Evolutionary conservation across 2,113 vertebrate genomes (phyloP).

Genomic region (Cephalophus harveyi): DNA sequence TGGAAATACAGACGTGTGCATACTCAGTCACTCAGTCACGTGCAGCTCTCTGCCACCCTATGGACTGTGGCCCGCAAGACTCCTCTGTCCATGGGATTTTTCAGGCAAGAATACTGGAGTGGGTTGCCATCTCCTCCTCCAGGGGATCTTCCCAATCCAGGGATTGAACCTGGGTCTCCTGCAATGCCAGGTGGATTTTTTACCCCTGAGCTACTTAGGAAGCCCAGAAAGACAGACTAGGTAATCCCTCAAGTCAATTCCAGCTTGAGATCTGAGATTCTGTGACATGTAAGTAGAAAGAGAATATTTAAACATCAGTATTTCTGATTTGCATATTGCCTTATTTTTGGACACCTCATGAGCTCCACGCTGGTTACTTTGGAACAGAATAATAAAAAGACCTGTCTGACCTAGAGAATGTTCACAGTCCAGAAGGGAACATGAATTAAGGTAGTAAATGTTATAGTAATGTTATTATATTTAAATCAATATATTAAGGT

Average conservation of each 20-base stretch:
- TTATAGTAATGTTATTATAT: background rate
- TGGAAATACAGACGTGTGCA: background rate
- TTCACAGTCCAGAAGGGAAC: background rate
- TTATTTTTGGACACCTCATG: background rate
- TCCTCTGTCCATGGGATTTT: background rate
- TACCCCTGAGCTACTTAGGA: background rate
- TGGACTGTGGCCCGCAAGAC: accelerated
- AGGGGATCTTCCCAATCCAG: background rate
- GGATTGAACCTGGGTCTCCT: background rate
- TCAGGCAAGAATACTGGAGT: background rate
- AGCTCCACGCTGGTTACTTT: background rate
- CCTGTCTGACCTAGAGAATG: background rate
- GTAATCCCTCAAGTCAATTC: background rate
- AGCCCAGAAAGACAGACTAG: background rate
- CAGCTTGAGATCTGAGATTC: background rate
- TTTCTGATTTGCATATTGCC: background rate
- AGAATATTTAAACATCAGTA: background rate
- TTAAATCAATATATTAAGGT: background rate
- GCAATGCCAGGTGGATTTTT: background rate
- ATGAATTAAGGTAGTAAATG: background rate
- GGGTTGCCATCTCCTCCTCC: background rate
- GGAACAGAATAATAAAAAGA: background rate
- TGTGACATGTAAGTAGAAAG: background rate
- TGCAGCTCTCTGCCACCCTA: accelerated
- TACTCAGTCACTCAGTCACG: background rate